Conservation (phyloP, 2,888 invertebrate genomes). For the Chrysolina oricalcia region DNA sequence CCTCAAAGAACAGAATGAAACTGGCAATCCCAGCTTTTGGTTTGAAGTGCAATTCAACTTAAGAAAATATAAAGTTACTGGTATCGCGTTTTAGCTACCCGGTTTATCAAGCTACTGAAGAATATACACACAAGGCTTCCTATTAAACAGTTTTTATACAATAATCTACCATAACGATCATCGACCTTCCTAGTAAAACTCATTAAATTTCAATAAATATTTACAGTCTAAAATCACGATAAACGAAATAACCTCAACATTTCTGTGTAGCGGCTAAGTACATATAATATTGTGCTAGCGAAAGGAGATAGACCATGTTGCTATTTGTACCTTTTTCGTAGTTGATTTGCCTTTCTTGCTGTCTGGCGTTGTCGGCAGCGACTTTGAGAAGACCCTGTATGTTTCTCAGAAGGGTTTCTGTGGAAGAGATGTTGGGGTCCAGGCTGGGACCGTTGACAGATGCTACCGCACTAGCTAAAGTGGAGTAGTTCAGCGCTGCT, state of each 20-base stretch:
- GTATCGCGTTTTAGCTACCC: not conserved
- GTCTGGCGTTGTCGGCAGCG: slow-evolving; percentile 97
- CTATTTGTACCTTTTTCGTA: slow-evolving; percentile 93
- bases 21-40: no score
- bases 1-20: no score
- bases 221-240: slow-evolving; percentile 48
- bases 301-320: slow-evolving; percentile 72
- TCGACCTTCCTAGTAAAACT: slow-evolving; percentile 30
- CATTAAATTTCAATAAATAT: slow-evolving; percentile 43
- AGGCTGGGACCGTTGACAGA: slow-evolving; percentile 74
- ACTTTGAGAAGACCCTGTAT: slow-evolving; percentile 97
- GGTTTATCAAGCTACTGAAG: slow-evolving; percentile 36
- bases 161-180: slow-evolving; percentile 32
- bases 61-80: no score
- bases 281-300: slow-evolving; percentile 72
- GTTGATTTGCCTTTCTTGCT: slow-evolving; percentile 96
- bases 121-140: slow-evolving; percentile 37
- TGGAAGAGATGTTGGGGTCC: slow-evolving; percentile 83
- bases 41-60: no score
- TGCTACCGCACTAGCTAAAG: slow-evolving; percentile 79
- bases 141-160: slow-evolving; percentile 25
- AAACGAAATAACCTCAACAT: slow-evolving; percentile 62
- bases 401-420: slow-evolving; percentile 94
- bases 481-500: slow-evolving; percentile 89
- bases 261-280: slow-evolving; percentile 72